A percentile compares a stretch with the other conserved stretches of the same genome.
Conservation (phyloP, 2,113 vertebrate species). For the Rhinolophus sinicus region DNA sequence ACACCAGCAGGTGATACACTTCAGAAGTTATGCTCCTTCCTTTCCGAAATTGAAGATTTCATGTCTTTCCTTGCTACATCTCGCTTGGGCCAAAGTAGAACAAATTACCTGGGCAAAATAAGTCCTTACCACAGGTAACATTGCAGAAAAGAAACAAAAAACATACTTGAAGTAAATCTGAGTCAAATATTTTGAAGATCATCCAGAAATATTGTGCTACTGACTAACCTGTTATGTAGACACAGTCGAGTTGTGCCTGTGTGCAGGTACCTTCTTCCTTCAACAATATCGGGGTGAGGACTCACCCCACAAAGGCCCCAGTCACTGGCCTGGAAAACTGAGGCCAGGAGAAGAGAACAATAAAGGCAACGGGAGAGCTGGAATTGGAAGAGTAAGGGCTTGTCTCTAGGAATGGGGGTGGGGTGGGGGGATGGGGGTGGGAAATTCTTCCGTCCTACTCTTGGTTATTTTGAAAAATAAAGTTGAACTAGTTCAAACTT, state of each 20-base stretch:
- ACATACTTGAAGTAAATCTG: constrained; percentile 31
- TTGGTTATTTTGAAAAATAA: background rate
- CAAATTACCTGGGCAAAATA: constrained; percentile 66
- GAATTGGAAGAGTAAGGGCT: background rate
- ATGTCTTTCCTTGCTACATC: constrained; percentile 6
- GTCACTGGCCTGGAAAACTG: background rate
- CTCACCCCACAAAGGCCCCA: background rate
- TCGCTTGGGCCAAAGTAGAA: constrained; percentile 52
- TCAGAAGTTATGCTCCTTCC: constrained; percentile 58
- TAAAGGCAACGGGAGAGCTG: fast-evolving
- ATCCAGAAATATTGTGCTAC: background rate
- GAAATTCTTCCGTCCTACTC: background rate
- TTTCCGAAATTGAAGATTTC: constrained; percentile 63
- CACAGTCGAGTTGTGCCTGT: fast-evolving
- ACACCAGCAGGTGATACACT: background rate
- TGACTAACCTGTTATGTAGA: background rate
- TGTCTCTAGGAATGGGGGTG: background rate
- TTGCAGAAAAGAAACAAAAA: constrained; percentile 31
- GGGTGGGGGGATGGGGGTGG: fast-evolving
- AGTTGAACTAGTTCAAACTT: background rate
- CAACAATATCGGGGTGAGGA: background rate
- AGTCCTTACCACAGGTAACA: constrained; percentile 14
- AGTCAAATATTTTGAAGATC: background rate
- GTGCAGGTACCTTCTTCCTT: background rate
- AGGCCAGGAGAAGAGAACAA: background rate